Base-by-base conservation (phyloP, 2,888 invertebrate species). In the Muscina levida region DNA sequence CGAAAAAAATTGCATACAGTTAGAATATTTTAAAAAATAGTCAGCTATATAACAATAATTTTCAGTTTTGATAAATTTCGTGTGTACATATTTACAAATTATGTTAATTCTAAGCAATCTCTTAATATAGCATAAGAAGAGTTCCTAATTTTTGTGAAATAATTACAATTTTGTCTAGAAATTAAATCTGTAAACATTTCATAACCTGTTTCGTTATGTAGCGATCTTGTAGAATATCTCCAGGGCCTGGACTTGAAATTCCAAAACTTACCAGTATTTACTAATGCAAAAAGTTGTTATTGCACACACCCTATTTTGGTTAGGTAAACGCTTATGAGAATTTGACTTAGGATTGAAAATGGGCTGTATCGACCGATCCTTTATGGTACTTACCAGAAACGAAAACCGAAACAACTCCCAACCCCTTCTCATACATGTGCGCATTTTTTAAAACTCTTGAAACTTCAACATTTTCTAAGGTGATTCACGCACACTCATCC, bases 221-320 rank as follows among this genome's bases (percentile, higher is more conserved):
- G n/a, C 5, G 13, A 1, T 10, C 8, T 13, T 59, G 72, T 72
- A 8, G 72, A 19, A 39, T 72, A 59, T 59, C 37, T 44, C 31
- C 48, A 72, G 26, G 22, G 26, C 26, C 48, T 46, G 48, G n/a
- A n/a, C n/a, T n/a, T n/a, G n/a, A n/a, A n/a, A n/a, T n/a, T n/a
- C n/a, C n/a, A n/a, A n/a, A n/a, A n/a, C n/a, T n/a, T n/a, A n/a
- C n/a, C n/a, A n/a, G 44, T 57, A 15, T 57, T 17, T 31, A 67
- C 68, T n/a, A 74, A 59, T 65, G 66, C 67, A 31, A 74, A 39
- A 26, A 39, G 56, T 73, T 73, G 66, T 17, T 73, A 66, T 53
- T 73, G 56, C 1, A 66, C 44, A 15, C 42, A 19, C 67, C 67
- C 57, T 26, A 67, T 13, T 13, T 56, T 56, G n/a, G 53, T 67